Evolutionary conservation across 2,797 vertebrate species (phyloP), one percentile per base, ranked within the genome.

Genomic region (Artibeus lituratus): DNA sequence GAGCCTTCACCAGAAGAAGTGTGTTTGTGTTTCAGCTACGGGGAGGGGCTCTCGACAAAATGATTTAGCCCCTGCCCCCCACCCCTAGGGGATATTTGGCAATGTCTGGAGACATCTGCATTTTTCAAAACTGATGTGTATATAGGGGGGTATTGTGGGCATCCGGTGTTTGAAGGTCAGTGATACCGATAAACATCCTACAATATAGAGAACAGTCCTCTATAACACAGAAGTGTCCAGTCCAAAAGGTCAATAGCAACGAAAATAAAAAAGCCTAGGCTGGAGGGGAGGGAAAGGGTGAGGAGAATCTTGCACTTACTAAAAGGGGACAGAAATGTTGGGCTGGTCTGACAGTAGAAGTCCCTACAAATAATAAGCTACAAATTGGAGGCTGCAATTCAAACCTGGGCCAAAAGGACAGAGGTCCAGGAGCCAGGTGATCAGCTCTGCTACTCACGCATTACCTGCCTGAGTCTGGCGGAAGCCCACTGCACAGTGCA

Each of bases 21-120:
- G 12, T n/a, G 49, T 55, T 39, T 26, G 29, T 44, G 62, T 26
- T 59, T 62, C 11, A 14, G 15, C 26, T 53, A 72, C 8, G 44
- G 44, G 47, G 24, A 39, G 21, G 18, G 1, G 12, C 14, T 72
- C 77, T 85, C 22, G 19, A 1, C 5, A 39, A 39, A 42, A n/a
- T 10, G 3, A 18, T 82, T 93, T 51, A 19, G 49, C 26, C 19
- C 22, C 10, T 5, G 55, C 5, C 6, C 1, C 12, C 51, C 35
- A 29, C 24, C 42, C 62, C 9, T 19, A 49, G 24, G 39, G 77
- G 62, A 89, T 53, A 87, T 67, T 29, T 32, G 80, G 62, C 55
- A 82, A 16, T 37, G 24, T 90, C 91, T 49, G 47, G 57, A 67
- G 62, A 77, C 18, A 37, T 37, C 29, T 83, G 44, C 77, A 55